Conservation (phyloP, 1,140 invertebrate genomes). For the Drosophila nigromelanica region DNA sequence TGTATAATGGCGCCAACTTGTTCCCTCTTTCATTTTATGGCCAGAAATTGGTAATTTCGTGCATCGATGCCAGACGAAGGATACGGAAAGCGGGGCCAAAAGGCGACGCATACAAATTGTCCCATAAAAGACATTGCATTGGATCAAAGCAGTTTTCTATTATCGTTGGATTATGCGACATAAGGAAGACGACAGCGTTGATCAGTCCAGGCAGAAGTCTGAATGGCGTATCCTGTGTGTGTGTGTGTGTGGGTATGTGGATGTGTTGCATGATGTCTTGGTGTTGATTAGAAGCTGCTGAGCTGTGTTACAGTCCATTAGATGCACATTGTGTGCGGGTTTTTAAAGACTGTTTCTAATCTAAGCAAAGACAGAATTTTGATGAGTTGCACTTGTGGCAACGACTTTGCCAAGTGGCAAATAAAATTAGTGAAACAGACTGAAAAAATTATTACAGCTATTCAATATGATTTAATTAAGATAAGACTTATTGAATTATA, state of each 20-base stretch:
- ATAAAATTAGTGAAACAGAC: slow-evolving; percentile 49
- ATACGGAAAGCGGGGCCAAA: slow-evolving; percentile 38
- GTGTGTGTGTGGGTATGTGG: slow-evolving; percentile 1
- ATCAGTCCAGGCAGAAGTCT: slow-evolving; percentile 16
- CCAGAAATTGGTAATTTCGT: slow-evolving; percentile 79
- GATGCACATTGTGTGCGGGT: slow-evolving; percentile 43
- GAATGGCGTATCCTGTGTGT: neutral
- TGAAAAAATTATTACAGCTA: slow-evolving; percentile 13
- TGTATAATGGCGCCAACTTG: slow-evolving; percentile 67
- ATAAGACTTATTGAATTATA: neutral
- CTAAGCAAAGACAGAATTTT: neutral
- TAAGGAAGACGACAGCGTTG: slow-evolving; percentile 47
- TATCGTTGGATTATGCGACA: slow-evolving; percentile 73
- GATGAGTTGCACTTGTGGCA: slow-evolving; percentile 11
- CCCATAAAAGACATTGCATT: slow-evolving; percentile 73
- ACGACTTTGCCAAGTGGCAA: slow-evolving; percentile 9
- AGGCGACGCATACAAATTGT: slow-evolving; percentile 73
- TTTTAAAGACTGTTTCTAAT: slow-evolving; percentile 7
- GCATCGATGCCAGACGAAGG: slow-evolving; percentile 60
- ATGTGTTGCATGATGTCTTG: slow-evolving; percentile 29
- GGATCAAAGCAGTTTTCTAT: slow-evolving; percentile 71
- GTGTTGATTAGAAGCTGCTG: slow-evolving; percentile 45
- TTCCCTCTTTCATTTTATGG: slow-evolving; percentile 75
- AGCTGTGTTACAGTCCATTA: slow-evolving; percentile 42
- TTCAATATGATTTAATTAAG: slow-evolving; percentile 22